Base-by-base conservation (phyloP, 2,888 invertebrate species). In the Molanna angustata region DNA sequence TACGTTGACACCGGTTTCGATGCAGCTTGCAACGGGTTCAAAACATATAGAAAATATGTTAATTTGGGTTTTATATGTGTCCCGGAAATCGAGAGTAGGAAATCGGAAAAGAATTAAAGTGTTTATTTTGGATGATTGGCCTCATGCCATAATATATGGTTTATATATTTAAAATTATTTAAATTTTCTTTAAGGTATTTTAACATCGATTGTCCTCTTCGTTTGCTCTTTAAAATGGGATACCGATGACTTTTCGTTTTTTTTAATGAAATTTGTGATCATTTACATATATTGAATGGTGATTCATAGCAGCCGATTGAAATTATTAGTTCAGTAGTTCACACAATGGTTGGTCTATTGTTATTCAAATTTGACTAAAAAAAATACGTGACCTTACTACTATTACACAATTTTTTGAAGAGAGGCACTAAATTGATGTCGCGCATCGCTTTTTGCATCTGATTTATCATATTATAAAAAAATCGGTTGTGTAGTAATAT, bases 101-200 rank as follows among this genome's bases (percentile, higher is more conserved):
- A 20, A 22, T 35, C 42, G 49, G 33, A 45, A 20, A 16, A 49
- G 32, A 48, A 52, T 52, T 41, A 27, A 46, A 27, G 46, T 32
- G 39, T 56, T 44, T 40, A 46, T 42, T 52, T 50, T 33, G 42
- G 47, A 32, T 46, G 37, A 50, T 53, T 40, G 53, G 53, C 32
- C 52, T n/a, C n/a, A n/a, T n/a, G 47, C 47, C 41, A 43, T 58
- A 56, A 58, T 52, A 48, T 53, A 58, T 58, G 52, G 32, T 18
- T 37, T 18, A 27, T 53, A 56, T 58, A 58, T 56, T 56, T 39
- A 56, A 58, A 58, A 53, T 47, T 58, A 58, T 58, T 52, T 40
- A 43, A 52, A 54, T 49, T 39, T 47, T 41, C 35, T 19, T 14
- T 27, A 14, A 19, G 40, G 13, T 16, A 52, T 42, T 42, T 41